phyloP scores from a whole-genome alignment of 2,888 invertebrate genomes.

The Agapostemon virescens region DNA sequence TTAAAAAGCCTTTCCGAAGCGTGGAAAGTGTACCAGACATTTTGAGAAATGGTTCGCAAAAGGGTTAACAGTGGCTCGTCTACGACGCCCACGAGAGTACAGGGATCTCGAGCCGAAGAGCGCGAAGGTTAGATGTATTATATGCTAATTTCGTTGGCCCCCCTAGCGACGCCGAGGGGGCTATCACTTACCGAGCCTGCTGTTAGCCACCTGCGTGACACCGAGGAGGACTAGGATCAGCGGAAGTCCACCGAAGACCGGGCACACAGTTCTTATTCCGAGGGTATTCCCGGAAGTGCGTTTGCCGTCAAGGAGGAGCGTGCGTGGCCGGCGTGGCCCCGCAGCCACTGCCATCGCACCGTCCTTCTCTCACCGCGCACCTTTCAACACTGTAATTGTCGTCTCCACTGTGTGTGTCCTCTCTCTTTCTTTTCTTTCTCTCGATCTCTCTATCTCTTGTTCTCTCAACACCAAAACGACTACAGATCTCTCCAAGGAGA shows the following conservation, averaged over 20 bases:
- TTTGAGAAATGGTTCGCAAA: too few relatives aligned
- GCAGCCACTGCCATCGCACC: conserved; percentile 77
- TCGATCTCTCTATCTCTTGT: too few relatives aligned
- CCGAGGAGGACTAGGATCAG: conserved; percentile 39
- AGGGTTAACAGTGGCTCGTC: too few relatives aligned
- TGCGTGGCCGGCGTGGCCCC: conserved; percentile 74
- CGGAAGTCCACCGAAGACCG: conserved; percentile 50
- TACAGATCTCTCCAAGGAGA: not conserved
- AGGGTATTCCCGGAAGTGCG: conserved; percentile 61
- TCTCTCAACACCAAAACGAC: not conserved
- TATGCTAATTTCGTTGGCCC: not conserved
- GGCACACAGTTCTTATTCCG: conserved; percentile 44
- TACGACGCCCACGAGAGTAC: not conserved
- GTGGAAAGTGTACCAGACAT: too few relatives aligned
- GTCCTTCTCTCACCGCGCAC: conserved; percentile 62
- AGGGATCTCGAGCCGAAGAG: not conserved
- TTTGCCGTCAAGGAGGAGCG: conserved; percentile 70
- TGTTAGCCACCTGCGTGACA: conserved; percentile 42
- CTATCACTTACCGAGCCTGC: conserved; percentile 55
- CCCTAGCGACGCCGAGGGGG: not conserved
- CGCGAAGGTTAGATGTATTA: conserved; percentile 5
- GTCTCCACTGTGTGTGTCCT: conserved; percentile 40
- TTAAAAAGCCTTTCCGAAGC: too few relatives aligned
- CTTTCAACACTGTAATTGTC: conserved; percentile 38
- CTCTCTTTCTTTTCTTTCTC: not conserved